Evolutionary conservation across 2,888 invertebrate species (phyloP).

Genomic region (Leptopilina drosophilae): DNA sequence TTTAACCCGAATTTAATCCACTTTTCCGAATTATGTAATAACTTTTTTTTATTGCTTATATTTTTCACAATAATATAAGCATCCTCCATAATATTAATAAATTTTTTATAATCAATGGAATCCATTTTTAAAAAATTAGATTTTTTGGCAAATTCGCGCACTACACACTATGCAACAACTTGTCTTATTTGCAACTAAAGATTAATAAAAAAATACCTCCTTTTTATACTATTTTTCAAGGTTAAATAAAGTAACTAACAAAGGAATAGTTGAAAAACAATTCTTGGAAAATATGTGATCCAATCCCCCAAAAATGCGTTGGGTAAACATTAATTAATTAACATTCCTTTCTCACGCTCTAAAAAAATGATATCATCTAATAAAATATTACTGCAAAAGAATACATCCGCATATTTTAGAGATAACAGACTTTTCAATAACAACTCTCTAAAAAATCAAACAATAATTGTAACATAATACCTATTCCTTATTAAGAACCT

Average conservation of each 20-base stretch:
- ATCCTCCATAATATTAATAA: no score
- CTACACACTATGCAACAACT: background rate
- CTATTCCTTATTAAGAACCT: background rate
- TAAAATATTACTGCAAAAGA: background rate
- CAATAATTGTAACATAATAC: background rate
- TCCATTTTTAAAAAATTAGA: background rate
- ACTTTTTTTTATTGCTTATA: no score
- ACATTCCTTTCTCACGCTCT: no score
- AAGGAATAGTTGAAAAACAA: slow-evolving; percentile 7
- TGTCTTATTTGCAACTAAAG: background rate
- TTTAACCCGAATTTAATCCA: background rate
- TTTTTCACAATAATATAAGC: no score
- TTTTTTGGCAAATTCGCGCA: background rate
- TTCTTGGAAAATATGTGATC: background rate
- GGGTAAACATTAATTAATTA: background rate
- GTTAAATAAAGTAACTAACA: background rate
- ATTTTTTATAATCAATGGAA: background rate
- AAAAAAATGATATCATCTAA: no score
- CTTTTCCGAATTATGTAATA: background rate
- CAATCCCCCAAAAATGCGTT: background rate
- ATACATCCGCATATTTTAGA: background rate
- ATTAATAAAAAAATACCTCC: background rate
- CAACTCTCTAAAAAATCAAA: background rate
- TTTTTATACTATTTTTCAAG: background rate
- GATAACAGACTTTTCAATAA: background rate